Conservation (phyloP, 2,113 vertebrate species). For the Oenanthe oenanthe region DNA sequence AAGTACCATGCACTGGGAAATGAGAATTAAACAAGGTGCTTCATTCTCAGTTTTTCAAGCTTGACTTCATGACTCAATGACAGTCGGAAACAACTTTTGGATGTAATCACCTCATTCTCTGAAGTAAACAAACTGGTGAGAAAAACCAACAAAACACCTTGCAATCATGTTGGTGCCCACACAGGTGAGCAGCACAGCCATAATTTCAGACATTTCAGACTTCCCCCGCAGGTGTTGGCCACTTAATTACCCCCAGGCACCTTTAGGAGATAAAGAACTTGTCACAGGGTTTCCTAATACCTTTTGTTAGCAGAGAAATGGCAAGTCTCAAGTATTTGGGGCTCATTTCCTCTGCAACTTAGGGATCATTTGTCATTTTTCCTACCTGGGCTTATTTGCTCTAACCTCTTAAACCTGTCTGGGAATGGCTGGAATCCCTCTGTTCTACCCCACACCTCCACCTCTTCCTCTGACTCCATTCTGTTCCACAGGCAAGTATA, state of each 20-base stretch:
- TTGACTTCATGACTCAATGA: not conserved
- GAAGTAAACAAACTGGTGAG: not conserved
- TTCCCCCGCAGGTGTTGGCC: not conserved
- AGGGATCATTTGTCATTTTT: not conserved
- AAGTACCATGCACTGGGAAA: not conserved
- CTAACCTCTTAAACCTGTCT: not conserved
- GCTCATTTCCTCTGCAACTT: not conserved
- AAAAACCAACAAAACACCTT: not conserved
- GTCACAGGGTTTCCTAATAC: not conserved
- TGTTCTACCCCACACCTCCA: not conserved
- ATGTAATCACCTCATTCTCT: not conserved
- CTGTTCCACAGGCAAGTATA: not conserved
- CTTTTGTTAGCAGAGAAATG: not conserved
- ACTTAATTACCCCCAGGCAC: rapidly evolving
- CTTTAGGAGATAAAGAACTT: not conserved
- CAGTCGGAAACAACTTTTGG: not conserved
- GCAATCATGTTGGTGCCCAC: not conserved
- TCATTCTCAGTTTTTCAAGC: not conserved
- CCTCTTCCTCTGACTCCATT: not conserved
- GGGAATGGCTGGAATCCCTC: not conserved
- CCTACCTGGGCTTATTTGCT: not conserved
- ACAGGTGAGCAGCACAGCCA: not conserved
- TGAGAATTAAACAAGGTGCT: not conserved
- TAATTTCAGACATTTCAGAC: not conserved
- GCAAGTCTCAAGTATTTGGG: not conserved